Evolutionary conservation across 2,113 vertebrate genomes (phyloP).

Genomic region (Himantopus leucocephalus): DNA sequence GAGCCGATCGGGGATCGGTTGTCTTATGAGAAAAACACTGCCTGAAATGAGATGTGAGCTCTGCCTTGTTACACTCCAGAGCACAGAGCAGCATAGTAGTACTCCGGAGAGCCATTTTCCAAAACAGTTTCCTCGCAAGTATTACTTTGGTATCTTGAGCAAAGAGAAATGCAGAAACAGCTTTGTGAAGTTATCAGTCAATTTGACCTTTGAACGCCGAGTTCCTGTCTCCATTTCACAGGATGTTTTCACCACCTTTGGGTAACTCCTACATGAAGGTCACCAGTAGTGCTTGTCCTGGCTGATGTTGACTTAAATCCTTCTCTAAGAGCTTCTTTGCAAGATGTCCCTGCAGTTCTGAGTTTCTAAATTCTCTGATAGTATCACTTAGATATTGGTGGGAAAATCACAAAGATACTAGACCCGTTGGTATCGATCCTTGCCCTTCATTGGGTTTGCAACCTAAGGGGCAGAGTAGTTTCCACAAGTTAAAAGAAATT

Average conservation of each 20-base stretch:
- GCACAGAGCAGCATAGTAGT: not conserved
- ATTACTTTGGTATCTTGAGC: not conserved
- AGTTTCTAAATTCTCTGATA: not conserved
- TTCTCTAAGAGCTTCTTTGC: not conserved
- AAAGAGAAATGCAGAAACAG: not conserved
- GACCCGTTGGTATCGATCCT: fast-evolving
- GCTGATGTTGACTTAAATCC: not conserved
- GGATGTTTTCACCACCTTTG: not conserved
- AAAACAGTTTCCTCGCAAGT: not conserved
- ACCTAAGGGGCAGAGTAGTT: not conserved
- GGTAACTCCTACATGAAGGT: not conserved
- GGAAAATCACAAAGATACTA: not conserved
- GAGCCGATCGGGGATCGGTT: not conserved
- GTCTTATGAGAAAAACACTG: not conserved
- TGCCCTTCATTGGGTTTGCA: not conserved
- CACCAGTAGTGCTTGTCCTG: not conserved
- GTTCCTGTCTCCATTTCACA: not conserved
- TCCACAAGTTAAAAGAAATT: not conserved
- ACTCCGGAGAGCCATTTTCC: conserved; percentile 19
- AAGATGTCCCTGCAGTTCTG: not conserved
- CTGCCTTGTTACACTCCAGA: not conserved
- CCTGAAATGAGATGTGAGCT: not conserved
- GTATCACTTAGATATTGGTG: not conserved
- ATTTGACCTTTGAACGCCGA: not conserved
- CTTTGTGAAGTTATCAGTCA: not conserved